These are phyloP conservation scores for Archocentrus centrarchus DNA, from an alignment of 2,113 vertebrate species.

Conservation along the genomic window DNA sequence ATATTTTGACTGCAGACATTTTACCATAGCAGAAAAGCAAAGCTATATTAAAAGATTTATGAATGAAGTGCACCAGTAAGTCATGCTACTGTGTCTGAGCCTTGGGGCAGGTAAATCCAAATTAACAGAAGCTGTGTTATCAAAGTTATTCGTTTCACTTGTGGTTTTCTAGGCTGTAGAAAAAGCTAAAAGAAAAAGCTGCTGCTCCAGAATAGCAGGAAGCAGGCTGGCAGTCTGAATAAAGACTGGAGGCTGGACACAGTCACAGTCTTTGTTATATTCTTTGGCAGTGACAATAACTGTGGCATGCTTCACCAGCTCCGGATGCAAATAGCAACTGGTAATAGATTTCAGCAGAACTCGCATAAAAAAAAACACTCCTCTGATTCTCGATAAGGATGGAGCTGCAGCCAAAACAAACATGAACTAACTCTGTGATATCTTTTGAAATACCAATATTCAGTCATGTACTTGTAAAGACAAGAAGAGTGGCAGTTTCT, in stretches of 20 bases:
- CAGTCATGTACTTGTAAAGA: background rate
- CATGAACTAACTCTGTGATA: background rate
- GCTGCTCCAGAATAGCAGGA: background rate
- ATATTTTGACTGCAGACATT: background rate
- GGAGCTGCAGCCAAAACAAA: background rate
- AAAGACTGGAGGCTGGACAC: background rate
- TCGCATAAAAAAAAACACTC: background rate
- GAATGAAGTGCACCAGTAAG: background rate
- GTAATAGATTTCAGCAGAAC: background rate
- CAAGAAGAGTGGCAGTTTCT: background rate
- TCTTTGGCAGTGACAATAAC: background rate
- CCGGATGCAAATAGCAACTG: background rate
- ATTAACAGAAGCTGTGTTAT: background rate
- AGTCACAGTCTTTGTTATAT: background rate
- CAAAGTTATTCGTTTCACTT: background rate
- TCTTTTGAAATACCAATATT: background rate
- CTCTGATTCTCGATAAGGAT: background rate
- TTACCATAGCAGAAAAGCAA: background rate
- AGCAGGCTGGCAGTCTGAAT: background rate
- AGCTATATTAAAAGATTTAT: background rate
- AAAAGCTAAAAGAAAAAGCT: background rate
- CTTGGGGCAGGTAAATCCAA: background rate
- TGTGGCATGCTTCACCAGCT: background rate
- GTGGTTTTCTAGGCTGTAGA: too few species aligned
- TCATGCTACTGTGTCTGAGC: background rate